Base-by-base conservation (phyloP, 2,797 vertebrate species). In the Selene dorsalis region DNA sequence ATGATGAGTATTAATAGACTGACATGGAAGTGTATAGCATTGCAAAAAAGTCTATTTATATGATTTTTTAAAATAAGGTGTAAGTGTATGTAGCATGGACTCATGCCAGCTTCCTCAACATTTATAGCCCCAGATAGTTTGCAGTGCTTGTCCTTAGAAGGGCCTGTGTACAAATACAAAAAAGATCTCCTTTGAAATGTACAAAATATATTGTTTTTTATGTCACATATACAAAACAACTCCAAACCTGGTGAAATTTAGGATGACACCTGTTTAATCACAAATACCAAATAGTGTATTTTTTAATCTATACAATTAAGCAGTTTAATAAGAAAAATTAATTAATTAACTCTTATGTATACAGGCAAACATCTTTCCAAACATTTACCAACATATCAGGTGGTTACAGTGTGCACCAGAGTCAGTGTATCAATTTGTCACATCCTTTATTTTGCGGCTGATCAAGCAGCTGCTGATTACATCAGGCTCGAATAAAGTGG, bases 381-480 rank as follows among this genome's bases (percentile, higher is more conserved):
- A 28, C 52, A 28, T 55, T 28, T 7, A 55, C 6, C 43, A 45
- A 2, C 1, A 32, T 20, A 9, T 38, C 4, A 26, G 17, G 32
- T 6, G 5, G 1, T 22, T 38, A 13, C 48, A 2, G 4, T 67
- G 7, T 18, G 5, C 18, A 55, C 47, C 45, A 50, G 1, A 24
- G 38, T 41, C 30, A 12, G 11, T 6, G 18, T 14, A 50, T 55
- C 10, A 26, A 55, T 73, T 38, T 43, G 63, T 68, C 70, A 73
- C 45, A 47, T 68, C 56, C 55, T 70, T 73, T 66, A 79, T 60
- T 82, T 81, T 69, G 65, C 1, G 0, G 4, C n/a, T 72, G 50
- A 80, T 87, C 30, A 82, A 75, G 53, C 57, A 7, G 32, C 39
- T 73, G 45, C 65, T 75, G 77, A 86, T 85, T 24, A 71, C 75